These are phyloP conservation scores for Caranx melampygus DNA, from an alignment of 2,113 vertebrate species.

Conservation along the genomic window DNA sequence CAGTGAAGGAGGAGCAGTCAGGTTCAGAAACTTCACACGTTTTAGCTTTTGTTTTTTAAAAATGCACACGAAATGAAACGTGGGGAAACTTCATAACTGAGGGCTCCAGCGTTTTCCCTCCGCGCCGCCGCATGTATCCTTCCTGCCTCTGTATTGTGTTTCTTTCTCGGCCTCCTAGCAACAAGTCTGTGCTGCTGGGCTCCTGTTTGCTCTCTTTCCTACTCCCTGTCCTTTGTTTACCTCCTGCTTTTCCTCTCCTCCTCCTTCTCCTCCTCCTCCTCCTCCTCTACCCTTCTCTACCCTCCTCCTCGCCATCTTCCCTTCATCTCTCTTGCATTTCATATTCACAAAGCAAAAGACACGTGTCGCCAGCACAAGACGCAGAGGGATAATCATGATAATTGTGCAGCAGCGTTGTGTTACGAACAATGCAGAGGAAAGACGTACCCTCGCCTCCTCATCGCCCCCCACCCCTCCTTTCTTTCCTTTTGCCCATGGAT, in stretches of 20 bases:
- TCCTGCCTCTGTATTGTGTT: conserved; percentile 59
- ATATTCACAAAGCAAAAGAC: background rate
- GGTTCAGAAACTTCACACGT: no score
- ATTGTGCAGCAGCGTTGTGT: conserved; percentile 4
- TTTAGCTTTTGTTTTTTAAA: no score
- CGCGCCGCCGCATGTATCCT: conserved; percentile 15
- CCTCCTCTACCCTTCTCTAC: background rate
- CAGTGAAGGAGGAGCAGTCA: no score
- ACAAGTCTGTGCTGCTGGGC: conserved; percentile 55
- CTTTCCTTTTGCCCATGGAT: conserved; percentile 23
- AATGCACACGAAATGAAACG: background rate
- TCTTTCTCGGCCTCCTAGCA: conserved; percentile 73
- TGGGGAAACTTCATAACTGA: background rate
- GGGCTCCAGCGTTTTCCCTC: background rate
- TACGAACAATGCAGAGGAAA: conserved; percentile 12
- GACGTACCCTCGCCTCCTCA: background rate
- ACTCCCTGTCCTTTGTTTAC: background rate
- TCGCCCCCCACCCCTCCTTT: background rate
- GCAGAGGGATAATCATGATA: conserved; percentile 1
- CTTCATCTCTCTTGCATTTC: background rate
- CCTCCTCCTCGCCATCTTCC: background rate
- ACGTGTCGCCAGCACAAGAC: background rate
- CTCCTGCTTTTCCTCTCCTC: background rate
- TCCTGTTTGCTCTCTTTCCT: conserved; percentile 23
- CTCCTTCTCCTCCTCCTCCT: background rate